Conservation (phyloP, 2,888 invertebrate species). For the Nudaria mundana region DNA sequence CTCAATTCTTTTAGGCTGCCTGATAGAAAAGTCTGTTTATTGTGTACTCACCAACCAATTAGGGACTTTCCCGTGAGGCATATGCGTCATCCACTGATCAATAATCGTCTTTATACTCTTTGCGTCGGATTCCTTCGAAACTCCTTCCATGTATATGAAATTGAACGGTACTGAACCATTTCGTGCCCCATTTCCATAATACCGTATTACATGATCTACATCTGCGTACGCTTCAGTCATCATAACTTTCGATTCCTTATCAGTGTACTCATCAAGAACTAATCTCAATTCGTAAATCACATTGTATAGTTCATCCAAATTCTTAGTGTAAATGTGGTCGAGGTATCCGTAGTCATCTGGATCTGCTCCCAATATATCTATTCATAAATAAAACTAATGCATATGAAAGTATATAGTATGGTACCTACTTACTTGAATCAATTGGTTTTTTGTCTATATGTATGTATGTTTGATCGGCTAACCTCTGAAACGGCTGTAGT, state of each 20-base stretch:
- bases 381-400: background rate
- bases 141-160: slow-evolving; percentile 79
- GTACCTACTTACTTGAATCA: too few species aligned
- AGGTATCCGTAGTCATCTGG: slow-evolving; percentile 77
- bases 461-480: too few species aligned
- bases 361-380: slow-evolving; percentile 11
- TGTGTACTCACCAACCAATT: slow-evolving; percentile 84
- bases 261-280: slow-evolving; percentile 77
- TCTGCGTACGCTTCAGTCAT: slow-evolving; percentile 83
- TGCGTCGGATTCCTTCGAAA: slow-evolving; percentile 74
- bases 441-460: too few species aligned
- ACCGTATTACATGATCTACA: slow-evolving; percentile 73
- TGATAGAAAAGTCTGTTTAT: too few species aligned
- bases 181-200: slow-evolving; percentile 77
- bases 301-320: slow-evolving; percentile 78
- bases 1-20: too few species aligned
- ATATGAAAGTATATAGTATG: background rate
- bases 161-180: slow-evolving; percentile 84
- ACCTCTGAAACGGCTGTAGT: too few species aligned
- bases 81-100: slow-evolving; percentile 80
- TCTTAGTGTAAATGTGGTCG: slow-evolving; percentile 78
- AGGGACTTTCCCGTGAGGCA: slow-evolving; percentile 77
- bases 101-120: slow-evolving; percentile 73
- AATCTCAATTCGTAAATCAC: slow-evolving; percentile 83
- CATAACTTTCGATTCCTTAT: slow-evolving; percentile 69